Evolutionary conservation across 1,140 invertebrate genomes (phyloP).

Genomic region (Drosophila virilis): DNA sequence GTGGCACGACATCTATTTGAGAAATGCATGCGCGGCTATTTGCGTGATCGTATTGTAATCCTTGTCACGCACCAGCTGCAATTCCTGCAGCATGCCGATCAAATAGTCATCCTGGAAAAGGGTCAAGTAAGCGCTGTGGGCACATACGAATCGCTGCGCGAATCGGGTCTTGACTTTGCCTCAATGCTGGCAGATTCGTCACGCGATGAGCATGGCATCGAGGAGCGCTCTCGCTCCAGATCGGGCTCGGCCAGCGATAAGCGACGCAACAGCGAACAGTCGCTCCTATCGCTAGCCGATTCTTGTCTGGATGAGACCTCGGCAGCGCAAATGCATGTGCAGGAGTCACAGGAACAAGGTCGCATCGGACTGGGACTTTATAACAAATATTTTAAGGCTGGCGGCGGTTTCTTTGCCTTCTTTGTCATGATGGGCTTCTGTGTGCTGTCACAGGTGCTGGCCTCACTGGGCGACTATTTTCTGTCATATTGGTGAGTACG

Average conservation of each 20-base stretch:
- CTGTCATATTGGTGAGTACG: constrained; percentile 86
- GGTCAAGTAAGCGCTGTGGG: constrained; percentile 87
- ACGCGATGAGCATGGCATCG: constrained; percentile 78
- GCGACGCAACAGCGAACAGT: constrained; percentile 83
- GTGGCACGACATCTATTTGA: constrained; percentile 89
- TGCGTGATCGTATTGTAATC: constrained; percentile 90
- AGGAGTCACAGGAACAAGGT: constrained; percentile 86
- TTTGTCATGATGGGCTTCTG: constrained; percentile 84
- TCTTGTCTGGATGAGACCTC: constrained; percentile 84
- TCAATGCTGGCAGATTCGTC: constrained; percentile 86
- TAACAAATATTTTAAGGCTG: constrained; percentile 86
- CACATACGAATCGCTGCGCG: constrained; percentile 87
- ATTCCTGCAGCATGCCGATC: constrained; percentile 91
- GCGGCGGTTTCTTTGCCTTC: constrained; percentile 85
- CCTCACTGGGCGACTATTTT: constrained; percentile 88
- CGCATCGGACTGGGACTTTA: constrained; percentile 87
- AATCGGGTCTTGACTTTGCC: constrained; percentile 88
- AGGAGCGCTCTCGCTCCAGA: constrained; percentile 60
- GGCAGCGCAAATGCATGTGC: constrained; percentile 80
- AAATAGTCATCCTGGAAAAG: constrained; percentile 88
- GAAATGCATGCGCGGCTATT: constrained; percentile 88
- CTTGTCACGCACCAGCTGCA: constrained; percentile 94
- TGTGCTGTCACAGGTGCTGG: constrained; percentile 86
- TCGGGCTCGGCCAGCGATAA: constrained; percentile 66
- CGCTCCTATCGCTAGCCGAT: constrained; percentile 86